Evolutionary conservation across 2,888 invertebrate genomes (phyloP), one percentile per base, ranked within the genome.

Genomic region (Mesochorus sp.): DNA sequence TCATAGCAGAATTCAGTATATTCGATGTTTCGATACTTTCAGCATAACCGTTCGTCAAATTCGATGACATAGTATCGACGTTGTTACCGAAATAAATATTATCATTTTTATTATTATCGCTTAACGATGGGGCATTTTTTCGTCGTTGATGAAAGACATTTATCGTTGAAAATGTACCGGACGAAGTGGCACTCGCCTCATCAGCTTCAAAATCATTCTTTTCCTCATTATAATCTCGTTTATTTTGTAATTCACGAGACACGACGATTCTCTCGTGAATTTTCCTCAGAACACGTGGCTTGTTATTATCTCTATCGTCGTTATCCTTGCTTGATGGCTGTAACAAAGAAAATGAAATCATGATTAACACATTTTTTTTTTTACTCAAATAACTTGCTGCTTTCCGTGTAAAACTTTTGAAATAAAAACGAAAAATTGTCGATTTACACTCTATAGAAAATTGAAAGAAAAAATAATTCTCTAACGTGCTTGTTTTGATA

Each of bases 71-170:
- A 10, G 28, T 28, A 31, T 67, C 39, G 31, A 67, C 53, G 42
- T 10, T 34, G 8, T 59, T 72, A 42, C 28, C 31, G 44, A 42
- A 26, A 28, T 17, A 44, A 0, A 44, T 47, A 34, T 34, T 21
- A n/a, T 68, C 68, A 24, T 24, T 24, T 14, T 53, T 51, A 14
- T 6, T 80, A 59, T 81, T 84, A 24, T 82, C 79, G n/a, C 81
- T 81, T 71, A 80, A 77, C 21, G 53, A 62, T 6, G 87, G 83
- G 1, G 84, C 79, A 80, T 73, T 83, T 78, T 86, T 85, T 79
- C 88, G 85, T 88, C 90, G 89, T 80, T 88, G 90, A 19, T 87
- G 88, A 68, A 90, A 87, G 2, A 86, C 85, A 64, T 81, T 83
- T 59, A 85, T 81, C 21, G 83, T 81, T 26, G 85, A 84, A 62